Evolutionary conservation across 92 coral and sea anemone genomes (phyloP), one percentile per base, ranked within the genome.

Genomic region (Porites divaricata): DNA sequence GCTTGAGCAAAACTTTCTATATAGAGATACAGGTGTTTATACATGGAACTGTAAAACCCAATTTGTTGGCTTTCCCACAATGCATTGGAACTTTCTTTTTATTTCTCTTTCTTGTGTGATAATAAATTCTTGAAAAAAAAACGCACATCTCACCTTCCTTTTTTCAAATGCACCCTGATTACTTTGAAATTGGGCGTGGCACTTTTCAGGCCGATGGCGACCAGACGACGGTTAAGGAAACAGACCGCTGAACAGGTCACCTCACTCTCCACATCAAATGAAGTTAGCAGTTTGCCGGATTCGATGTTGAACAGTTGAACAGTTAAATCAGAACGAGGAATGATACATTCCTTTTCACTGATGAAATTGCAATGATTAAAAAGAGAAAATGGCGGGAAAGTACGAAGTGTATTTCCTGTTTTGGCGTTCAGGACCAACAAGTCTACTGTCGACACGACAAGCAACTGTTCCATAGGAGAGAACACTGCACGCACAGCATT

Each of bases 331-430:
- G 49, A 9, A 25, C 13, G 6, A 35, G 1, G 0, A 24, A 67
- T 16, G 24, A 67, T 19, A 67, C 72, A 67, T 25, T 26, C 72
- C 49, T 67, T 49, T 19, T 67, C 72, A 67, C 72, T 67, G 48
- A 67, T 6, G 19, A 59, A 59, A 2, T 10, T 59, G 16, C 64
- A 59, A 14, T 13, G 6, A 17, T 59, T 9, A 9, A n/a, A 64
- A 8, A 9, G 9, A 12, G 25, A 2, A 21, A 10, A 6, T 25
- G 24, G 19, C 4, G 7, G 5, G 2, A 67, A 25, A 0, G 50
- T 67, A 26, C 24, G 48, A 1, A 25, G 72, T 67, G 50, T 67
- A 16, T 25, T 14, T 67, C 72, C 72, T 25, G 72, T 25, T 10
- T 25, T 6, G 11, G 19, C 72, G 24, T 67, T 49, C 19, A 67